Conservation (phyloP, 1,140 invertebrate genomes). For the Chironomus tepperi region DNA sequence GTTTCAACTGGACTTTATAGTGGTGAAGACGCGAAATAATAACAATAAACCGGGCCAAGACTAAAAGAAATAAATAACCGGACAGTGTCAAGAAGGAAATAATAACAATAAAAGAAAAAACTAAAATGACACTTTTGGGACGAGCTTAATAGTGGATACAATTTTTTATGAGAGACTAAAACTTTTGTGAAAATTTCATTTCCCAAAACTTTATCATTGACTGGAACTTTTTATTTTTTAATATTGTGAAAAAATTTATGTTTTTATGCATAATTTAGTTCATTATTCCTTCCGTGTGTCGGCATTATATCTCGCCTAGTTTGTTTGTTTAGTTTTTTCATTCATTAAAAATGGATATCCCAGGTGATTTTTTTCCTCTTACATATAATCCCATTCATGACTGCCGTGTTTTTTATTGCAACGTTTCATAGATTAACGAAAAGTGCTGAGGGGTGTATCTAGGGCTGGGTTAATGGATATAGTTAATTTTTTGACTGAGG, state of each 20-base stretch:
- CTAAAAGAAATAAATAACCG: too few relatives aligned
- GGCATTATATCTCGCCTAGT: background rate
- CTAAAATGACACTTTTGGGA: background rate
- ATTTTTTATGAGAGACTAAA: background rate
- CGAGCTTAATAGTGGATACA: background rate
- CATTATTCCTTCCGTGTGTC: background rate
- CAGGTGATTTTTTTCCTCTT: background rate
- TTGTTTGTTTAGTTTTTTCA: background rate
- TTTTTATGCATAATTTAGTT: background rate
- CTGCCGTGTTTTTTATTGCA: too few relatives aligned
- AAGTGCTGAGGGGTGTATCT: too few relatives aligned
- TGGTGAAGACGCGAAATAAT: background rate
- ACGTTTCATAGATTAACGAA: too few relatives aligned
- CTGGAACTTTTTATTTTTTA: too few relatives aligned
- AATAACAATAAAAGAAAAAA: too few relatives aligned
- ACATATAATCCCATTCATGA: background rate
- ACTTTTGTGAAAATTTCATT: background rate
- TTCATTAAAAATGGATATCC: slow-evolving; percentile 4
- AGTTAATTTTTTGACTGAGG: too few relatives aligned
- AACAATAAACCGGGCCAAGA: too few relatives aligned
- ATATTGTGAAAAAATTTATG: background rate
- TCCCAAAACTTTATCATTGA: background rate
- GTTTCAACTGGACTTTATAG: background rate
- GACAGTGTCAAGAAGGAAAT: too few relatives aligned
- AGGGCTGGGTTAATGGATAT: too few relatives aligned